A percentile compares a stretch with the other conserved stretches of the same genome.
These are phyloP conservation scores for Enteromius fasciolatus DNA, from an alignment of 2,797 vertebrate species.

Conservation along the genomic window DNA sequence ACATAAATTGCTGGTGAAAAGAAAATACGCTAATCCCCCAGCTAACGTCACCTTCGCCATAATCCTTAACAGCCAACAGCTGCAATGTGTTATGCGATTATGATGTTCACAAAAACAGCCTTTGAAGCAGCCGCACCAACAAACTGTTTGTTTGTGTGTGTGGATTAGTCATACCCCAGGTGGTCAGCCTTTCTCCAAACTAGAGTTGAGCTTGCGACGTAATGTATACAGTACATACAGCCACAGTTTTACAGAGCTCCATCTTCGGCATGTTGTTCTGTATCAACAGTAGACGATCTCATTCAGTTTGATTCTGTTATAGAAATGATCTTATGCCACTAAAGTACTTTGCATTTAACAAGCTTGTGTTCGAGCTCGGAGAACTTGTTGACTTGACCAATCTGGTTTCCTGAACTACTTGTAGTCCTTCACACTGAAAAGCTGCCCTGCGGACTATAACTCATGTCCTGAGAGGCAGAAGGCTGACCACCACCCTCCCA, in stretches of 20 bases:
- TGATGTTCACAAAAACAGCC: slow-evolving; percentile 39
- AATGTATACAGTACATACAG: slow-evolving; percentile 6
- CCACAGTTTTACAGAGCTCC: neutral
- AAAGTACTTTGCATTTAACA: neutral
- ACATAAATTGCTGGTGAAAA: slow-evolving; percentile 47
- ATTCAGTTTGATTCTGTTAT: neutral
- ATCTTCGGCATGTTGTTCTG: neutral
- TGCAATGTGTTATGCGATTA: slow-evolving; percentile 54
- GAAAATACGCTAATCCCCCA: slow-evolving; percentile 39
- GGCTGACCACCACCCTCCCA: slow-evolving; percentile 66
- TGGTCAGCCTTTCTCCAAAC: slow-evolving; percentile 36
- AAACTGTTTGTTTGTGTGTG: slow-evolving; percentile 40
- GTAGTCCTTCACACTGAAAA: slow-evolving; percentile 23
- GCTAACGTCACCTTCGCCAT: slow-evolving; percentile 51
- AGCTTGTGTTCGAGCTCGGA: slow-evolving; percentile 28
- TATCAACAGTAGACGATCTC: neutral
- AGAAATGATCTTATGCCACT: neutral
- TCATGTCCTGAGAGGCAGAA: slow-evolving; percentile 67
- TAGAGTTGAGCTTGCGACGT: slow-evolving; percentile 15
- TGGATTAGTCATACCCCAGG: slow-evolving; percentile 39
- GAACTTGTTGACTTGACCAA: slow-evolving; percentile 21
- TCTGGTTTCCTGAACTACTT: slow-evolving; percentile 36
- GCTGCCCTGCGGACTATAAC: slow-evolving; percentile 66
- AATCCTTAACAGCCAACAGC: slow-evolving; percentile 55
- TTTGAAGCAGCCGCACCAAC: slow-evolving; percentile 13